Evolutionary conservation across 1,140 invertebrate genomes (phyloP).

Genomic region (Tetragonula clypearis): DNA sequence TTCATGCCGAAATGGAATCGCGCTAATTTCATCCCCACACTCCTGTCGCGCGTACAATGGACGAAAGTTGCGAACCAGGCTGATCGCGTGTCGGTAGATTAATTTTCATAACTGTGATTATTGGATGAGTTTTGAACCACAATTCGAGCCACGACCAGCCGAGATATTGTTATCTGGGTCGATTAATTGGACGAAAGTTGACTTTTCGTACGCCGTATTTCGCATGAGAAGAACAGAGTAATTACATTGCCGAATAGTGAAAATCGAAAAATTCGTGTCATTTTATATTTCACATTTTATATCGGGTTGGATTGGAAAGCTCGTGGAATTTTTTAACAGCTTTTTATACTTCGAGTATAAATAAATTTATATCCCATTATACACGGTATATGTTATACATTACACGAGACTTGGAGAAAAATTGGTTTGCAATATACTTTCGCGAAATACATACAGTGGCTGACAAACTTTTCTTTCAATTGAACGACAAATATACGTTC

Average conservation of each 20-base stretch:
- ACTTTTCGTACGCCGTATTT: not conserved
- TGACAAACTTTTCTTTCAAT: not conserved
- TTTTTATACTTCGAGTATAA: not conserved
- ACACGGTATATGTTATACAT: not conserved
- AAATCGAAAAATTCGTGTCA: not conserved
- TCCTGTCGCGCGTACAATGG: not conserved
- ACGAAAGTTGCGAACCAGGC: not conserved
- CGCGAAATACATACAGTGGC: not conserved
- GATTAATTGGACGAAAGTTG: not conserved
- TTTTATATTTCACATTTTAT: not conserved
- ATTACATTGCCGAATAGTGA: too few species aligned
- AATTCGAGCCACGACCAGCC: not conserved
- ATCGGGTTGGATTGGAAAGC: not conserved
- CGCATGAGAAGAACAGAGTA: not conserved
- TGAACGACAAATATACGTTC: not conserved
- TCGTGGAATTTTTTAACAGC: not conserved
- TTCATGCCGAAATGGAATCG: not conserved
- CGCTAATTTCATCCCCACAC: not conserved
- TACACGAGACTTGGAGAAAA: not conserved
- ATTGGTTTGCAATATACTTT: not conserved
- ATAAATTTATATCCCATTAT: not conserved
- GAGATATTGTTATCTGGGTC: not conserved
- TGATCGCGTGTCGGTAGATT: conserved; percentile 19
- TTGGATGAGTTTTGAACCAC: not conserved
- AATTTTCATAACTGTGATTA: conserved; percentile 25